Base-by-base conservation (phyloP, 2,888 invertebrate genomes). In the Caradrina kadenii region DNA sequence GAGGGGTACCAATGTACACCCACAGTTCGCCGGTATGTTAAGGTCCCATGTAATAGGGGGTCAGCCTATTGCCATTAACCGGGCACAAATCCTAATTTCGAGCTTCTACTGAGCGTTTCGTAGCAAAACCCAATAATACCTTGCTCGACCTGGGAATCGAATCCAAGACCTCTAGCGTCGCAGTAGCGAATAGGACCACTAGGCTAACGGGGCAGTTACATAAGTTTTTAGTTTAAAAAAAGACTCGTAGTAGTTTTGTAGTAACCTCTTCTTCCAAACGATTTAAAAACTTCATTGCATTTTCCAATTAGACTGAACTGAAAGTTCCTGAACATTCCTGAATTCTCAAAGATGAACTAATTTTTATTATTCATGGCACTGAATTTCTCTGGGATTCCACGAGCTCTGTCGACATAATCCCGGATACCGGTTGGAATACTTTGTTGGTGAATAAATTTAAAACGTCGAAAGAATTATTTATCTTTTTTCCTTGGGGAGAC, bases 351-450 rank as follows among this genome's bases (percentile, higher is more conserved):
- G 76, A 80, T 76, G 73, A 69, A 63, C 84, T 82, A 84, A 84
- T 88, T 90, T 88, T 88, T 88, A 90, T 91, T 91, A 92, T 92
- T 92, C 90, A 89, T 87, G 83, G 80, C 88, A 81, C 80, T 88
- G 81, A 88, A 88, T 90, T 89, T 88, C 88, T 85, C 73, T 62
- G 76, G 72, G 85, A 80, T 79, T 83, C 81, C 82, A 78, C 62
- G 86, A 87, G 83, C 88, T 77, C 75, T 69, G 69, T 72, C 71
- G 72, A 82, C 79, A 80, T 89, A 89, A 92, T 90, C 88, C 88
- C 79, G 86, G 87, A 88, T 87, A 88, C 88, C 87, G 82, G 75
- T 73, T 74, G 82, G 81, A 86, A 89, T 89, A 87, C 86, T 86
- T 56, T 85, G 65, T 56, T 85, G 65, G 69, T 75, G 86, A 87